Percentiles rank a stretch among this genome's conserved stretches.
Evolutionary conservation across 2,113 vertebrate species (phyloP).

Genomic region (Cebus imitator): DNA sequence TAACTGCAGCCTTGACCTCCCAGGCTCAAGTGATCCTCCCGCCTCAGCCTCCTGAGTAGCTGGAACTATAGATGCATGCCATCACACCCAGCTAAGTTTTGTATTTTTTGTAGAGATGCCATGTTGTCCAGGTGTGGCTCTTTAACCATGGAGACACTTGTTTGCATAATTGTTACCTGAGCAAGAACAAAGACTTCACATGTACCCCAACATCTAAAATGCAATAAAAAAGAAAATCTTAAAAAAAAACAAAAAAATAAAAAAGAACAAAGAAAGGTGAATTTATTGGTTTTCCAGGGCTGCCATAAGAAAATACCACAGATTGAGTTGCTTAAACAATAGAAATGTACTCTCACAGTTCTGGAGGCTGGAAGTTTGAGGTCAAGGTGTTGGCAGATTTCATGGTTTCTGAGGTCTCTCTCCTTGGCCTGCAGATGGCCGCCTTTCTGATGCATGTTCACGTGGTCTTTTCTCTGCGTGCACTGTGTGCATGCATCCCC

Average conservation of each 20-base stretch:
- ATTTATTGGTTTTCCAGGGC: not conserved
- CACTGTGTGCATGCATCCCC: too few relatives aligned
- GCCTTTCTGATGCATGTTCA: fast-evolving
- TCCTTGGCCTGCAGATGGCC: not conserved
- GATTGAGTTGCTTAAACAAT: not conserved
- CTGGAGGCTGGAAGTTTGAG: not conserved
- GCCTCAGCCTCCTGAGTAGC: too few relatives aligned
- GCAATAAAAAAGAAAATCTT: too few relatives aligned
- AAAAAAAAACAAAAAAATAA: too few relatives aligned
- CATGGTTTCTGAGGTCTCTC: not conserved
- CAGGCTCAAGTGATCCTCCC: too few relatives aligned
- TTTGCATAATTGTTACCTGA: not conserved
- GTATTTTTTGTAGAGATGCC: too few relatives aligned
- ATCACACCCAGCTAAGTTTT: too few relatives aligned
- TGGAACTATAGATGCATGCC: too few relatives aligned
- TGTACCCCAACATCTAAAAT: too few relatives aligned
- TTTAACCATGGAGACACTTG: not conserved
- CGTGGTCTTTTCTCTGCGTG: not conserved
- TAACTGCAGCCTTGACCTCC: too few relatives aligned
- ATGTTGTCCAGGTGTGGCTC: not conserved
- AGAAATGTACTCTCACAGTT: not conserved
- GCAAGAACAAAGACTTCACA: not conserved
- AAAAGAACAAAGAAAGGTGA: not conserved
- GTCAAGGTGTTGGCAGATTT: not conserved
- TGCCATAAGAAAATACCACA: not conserved